A percentile compares a stretch with the other conserved stretches of the same genome.
These are phyloP conservation scores for Laspeyria flexula DNA, from an alignment of 2,888 invertebrate genomes.

Conservation along the genomic window DNA sequence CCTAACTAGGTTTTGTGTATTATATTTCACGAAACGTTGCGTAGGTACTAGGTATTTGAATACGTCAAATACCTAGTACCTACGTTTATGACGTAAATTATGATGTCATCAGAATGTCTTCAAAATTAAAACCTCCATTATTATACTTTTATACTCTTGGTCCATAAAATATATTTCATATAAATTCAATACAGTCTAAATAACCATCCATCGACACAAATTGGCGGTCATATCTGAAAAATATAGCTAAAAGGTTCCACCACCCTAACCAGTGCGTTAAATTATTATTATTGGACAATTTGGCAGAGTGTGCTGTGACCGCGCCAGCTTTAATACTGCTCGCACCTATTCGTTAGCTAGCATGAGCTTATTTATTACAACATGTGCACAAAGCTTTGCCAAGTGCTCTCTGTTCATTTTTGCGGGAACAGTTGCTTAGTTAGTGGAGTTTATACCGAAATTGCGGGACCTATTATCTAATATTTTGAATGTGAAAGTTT, in stretches of 20 bases:
- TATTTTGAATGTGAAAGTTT: too few relatives aligned
- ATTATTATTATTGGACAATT: constrained; percentile 61
- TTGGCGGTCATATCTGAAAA: constrained; percentile 12
- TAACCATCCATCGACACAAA: constrained; percentile 1
- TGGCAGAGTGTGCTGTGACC: constrained; percentile 56
- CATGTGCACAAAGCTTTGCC: constrained; percentile 43
- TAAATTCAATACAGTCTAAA: not conserved
- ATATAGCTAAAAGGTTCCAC: constrained; percentile 10
- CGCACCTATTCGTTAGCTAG: constrained; percentile 49
- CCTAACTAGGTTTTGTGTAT: too few relatives aligned
- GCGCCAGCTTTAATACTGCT: constrained; percentile 46
- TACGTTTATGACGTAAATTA: too few relatives aligned
- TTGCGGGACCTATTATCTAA: too few relatives aligned
- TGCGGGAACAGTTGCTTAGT: constrained; percentile 5
- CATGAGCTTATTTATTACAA: constrained; percentile 46
- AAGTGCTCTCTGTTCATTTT: constrained; percentile 24
- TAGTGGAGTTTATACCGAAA: not conserved
- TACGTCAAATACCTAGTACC: too few relatives aligned
- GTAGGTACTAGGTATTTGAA: too few relatives aligned
- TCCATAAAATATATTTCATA: too few relatives aligned
- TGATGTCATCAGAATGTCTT: too few relatives aligned
- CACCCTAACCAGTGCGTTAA: constrained; percentile 44
- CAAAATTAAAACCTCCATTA: too few relatives aligned
- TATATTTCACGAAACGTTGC: too few relatives aligned
- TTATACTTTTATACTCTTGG: too few relatives aligned